phyloP scores from a whole-genome alignment of 2,113 vertebrate genomes.

The Malurus melanocephalus region DNA sequence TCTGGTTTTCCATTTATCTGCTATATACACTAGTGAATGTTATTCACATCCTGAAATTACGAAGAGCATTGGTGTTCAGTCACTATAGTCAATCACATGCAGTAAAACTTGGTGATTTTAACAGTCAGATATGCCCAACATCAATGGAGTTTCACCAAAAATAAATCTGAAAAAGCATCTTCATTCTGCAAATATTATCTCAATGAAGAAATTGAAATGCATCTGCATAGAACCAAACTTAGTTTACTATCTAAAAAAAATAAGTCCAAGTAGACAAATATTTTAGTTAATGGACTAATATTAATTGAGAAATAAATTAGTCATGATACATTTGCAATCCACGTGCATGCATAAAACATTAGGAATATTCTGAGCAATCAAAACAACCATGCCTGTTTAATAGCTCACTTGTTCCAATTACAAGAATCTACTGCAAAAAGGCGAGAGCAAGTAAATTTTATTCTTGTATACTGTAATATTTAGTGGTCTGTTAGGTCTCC shows the following conservation, averaged over 20 bases:
- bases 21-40: background rate
- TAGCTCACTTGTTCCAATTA: conserved; percentile 3
- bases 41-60: background rate
- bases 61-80: background rate
- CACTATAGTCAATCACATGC: background rate
- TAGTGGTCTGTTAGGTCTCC: background rate
- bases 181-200: conserved; percentile 1
- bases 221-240: background rate
- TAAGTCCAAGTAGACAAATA: conserved; percentile 29
- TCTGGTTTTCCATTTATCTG: background rate
- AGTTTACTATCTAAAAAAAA: background rate
- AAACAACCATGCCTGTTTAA: conserved; percentile 13
- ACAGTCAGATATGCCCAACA: background rate
- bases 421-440: background rate
- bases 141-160: background rate
- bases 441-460: background rate
- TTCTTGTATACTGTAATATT: background rate
- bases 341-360: conserved; percentile 40
- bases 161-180: background rate
- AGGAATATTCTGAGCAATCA: conserved; percentile 33
- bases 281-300: conserved; percentile 46
- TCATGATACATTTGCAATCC: conserved; percentile 40
- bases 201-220: conserved; percentile 1
- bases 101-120: background rate
- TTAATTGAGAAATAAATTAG: conserved; percentile 54